A percentile compares a stretch with the other conserved stretches of the same genome.
Evolutionary conservation across 2,113 vertebrate species (phyloP).

Genomic region (Paradisaea rubra): DNA sequence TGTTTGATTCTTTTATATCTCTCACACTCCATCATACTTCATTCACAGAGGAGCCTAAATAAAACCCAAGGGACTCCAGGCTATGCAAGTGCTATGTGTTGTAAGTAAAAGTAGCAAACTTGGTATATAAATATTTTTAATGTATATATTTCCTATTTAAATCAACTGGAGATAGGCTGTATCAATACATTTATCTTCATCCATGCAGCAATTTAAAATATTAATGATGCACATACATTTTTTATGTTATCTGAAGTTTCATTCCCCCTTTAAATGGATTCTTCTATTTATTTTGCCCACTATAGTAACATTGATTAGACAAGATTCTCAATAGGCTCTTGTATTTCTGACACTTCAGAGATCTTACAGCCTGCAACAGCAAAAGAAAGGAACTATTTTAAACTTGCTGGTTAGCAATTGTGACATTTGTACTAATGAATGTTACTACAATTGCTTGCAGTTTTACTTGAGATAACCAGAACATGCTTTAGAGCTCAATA

Average conservation of each 20-base stretch:
- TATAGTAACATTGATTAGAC: not conserved
- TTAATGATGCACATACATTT: slow-evolving; percentile 9
- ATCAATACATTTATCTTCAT: slow-evolving; percentile 11
- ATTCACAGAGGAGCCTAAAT: not conserved
- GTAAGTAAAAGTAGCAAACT: not conserved
- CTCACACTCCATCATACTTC: not conserved
- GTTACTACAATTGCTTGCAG: not conserved
- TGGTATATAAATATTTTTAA: not conserved
- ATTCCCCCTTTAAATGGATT: not conserved
- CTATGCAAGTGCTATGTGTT: not conserved
- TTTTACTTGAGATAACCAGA: not conserved
- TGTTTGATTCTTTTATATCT: not conserved
- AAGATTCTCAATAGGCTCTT: not conserved
- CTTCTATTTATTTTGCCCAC: not conserved
- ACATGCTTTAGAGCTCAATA: not conserved
- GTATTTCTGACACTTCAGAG: not conserved
- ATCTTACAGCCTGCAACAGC: not conserved
- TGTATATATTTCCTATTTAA: not conserved
- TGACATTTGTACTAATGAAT: not conserved
- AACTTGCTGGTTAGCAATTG: not conserved
- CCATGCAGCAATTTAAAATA: slow-evolving; percentile 14
- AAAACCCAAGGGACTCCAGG: not conserved
- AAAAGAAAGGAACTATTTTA: not conserved
- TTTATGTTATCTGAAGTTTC: slow-evolving; percentile 21
- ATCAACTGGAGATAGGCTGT: not conserved